Evolutionary conservation across 2,888 invertebrate genomes (phyloP).

Genomic region (Amphipyra tragopoginis): DNA sequence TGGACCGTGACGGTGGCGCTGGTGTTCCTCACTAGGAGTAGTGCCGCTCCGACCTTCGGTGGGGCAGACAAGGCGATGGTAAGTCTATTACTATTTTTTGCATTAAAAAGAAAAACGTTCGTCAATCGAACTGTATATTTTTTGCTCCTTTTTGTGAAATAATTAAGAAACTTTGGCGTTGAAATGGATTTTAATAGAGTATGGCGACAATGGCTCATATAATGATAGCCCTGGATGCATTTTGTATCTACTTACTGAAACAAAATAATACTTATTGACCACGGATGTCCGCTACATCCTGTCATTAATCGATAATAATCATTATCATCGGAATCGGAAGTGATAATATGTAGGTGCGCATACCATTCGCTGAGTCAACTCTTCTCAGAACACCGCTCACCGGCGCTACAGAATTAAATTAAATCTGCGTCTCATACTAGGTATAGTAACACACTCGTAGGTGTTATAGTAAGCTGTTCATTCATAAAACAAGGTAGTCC

Average conservation of each 20-base stretch:
- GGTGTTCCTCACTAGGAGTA: constrained; percentile 77
- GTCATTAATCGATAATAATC: constrained; percentile 56
- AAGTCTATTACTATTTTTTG: constrained; percentile 61
- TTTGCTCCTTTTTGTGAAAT: constrained; percentile 37
- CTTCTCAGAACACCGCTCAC: constrained; percentile 68
- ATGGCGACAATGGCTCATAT: no score
- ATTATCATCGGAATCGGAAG: constrained; percentile 70
- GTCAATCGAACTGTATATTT: constrained; percentile 20
- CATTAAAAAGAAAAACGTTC: constrained; percentile 35
- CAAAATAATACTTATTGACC: constrained; percentile 34
- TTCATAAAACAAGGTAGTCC: constrained; percentile 79
- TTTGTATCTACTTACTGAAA: not conserved
- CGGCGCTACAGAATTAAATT: constrained; percentile 66
- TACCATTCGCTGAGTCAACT: constrained; percentile 68
- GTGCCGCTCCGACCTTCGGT: constrained; percentile 84
- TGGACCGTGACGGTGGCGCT: constrained; percentile 74
- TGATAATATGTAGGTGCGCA: constrained; percentile 63
- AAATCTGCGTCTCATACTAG: constrained; percentile 62
- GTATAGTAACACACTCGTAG: constrained; percentile 62
- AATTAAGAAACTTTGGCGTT: constrained; percentile 38
- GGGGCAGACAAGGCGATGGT: constrained; percentile 85
- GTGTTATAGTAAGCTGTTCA: constrained; percentile 72
- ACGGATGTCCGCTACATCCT: constrained; percentile 47
- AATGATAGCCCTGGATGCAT: not conserved
- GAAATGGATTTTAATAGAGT: constrained; percentile 46